Base-by-base conservation (phyloP, 2,797 vertebrate species). In the Danio kyathit region DNA sequence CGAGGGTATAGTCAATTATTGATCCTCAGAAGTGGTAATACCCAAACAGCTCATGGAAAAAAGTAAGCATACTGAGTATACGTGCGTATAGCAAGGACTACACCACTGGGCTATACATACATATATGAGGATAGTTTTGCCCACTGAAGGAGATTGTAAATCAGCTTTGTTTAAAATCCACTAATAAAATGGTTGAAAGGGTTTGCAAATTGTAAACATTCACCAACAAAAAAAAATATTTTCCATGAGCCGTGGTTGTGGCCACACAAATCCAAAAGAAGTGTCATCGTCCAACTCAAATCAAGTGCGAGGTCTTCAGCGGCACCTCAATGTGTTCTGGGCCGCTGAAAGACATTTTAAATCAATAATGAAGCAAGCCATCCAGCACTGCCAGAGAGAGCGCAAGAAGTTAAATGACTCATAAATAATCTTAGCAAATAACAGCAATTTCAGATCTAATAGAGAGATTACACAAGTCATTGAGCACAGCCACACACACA, bases 401-500 rank as follows among this genome's bases (percentile, higher is more conserved):
- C 57, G 86, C 83, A 82, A 82, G 88, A 78, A 74, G 87, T 90
- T 88, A 87, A 90, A 82, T 84, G 90, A 91, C 82, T 92, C 90
- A 89, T 92, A 91, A 93, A 92, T 91, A 94, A 93, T 92, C 89
- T 83, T 61, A 79, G 90, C 89, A 93, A 94, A 95, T 94, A 89
- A 91, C 91, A 90, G 93, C 93, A 93, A 94, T 94, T 92, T 94
- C 87, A 90, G 88, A 90, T 88, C 91, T 94, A 92, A 92, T 94
- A 92, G 88, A 74, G 88, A 86, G 91, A 93, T 93, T 94, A 94
- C 90, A 94, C 92, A 91, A 89, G 84, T 90, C 92, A 88, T 84
- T 87, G 56, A 79, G 52, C 67, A 66, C 57, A 52, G 51, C n/a
- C 83, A 65, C 79, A 67, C 76, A 59, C 81, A 46, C 81, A 46